Evolutionary conservation across 2,888 invertebrate genomes (phyloP).

Genomic region (Plebejus melissa): DNA sequence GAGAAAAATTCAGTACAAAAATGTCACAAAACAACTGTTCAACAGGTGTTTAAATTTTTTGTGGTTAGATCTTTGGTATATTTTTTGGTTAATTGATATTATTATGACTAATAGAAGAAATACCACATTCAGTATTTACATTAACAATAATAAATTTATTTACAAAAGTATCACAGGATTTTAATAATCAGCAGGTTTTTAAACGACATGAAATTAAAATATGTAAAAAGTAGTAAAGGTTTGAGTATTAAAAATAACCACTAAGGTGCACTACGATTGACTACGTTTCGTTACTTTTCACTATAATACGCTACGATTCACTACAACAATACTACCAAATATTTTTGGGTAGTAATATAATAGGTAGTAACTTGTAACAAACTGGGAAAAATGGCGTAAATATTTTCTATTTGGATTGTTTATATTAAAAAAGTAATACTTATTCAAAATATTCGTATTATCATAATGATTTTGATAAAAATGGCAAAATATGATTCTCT

Average conservation of each 20-base stretch:
- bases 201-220: background rate
- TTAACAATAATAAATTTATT: constrained; percentile 40
- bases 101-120: background rate
- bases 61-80: background rate
- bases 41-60: no score
- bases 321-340: no score
- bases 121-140: constrained; percentile 37
- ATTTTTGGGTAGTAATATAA: no score
- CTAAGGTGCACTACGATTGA: background rate
- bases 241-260: background rate
- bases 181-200: constrained; percentile 38
- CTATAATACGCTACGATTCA: background rate
- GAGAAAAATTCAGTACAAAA: no score
- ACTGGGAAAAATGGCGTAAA: background rate
- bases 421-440: no score
- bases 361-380: background rate
- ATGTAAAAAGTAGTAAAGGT: no score
- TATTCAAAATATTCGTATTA: background rate
- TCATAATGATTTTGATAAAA: background rate
- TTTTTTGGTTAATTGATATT: background rate
- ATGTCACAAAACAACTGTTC: no score
- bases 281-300: background rate
- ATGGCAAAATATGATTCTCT: background rate
- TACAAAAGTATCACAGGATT: constrained; percentile 72
- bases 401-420: no score